phyloP scores from a whole-genome alignment of 2,888 invertebrate genomes.

The Spodoptera exigua region DNA sequence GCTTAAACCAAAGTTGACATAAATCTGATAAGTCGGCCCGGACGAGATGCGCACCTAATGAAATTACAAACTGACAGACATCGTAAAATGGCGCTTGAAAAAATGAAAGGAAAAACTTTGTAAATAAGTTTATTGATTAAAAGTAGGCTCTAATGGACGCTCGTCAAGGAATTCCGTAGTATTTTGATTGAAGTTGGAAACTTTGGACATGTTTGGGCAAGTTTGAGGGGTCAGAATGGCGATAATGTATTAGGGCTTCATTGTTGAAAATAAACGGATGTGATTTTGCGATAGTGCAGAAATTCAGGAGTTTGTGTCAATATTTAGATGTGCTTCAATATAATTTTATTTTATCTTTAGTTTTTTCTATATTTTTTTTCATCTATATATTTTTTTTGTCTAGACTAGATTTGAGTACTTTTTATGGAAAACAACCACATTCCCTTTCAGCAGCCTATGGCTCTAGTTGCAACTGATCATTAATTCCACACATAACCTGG shows the following conservation, averaged over 20 bases:
- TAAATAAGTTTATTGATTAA: conserved; percentile 45
- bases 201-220: conserved; percentile 28
- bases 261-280: conserved; percentile 3
- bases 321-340: not conserved
- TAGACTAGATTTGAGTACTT: too few relatives aligned
- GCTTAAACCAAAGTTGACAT: conserved; percentile 53
- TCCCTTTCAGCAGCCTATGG: too few relatives aligned
- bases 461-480: conserved; percentile 6
- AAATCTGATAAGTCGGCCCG: conserved; percentile 56
- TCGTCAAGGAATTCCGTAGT: conserved; percentile 15
- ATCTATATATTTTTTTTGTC: too few relatives aligned
- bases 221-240: conserved; percentile 14
- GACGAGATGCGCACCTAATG: conserved; percentile 36
- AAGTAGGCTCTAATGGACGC: conserved; percentile 18
- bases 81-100: conserved; percentile 28
- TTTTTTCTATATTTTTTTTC: too few relatives aligned
- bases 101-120: conserved; percentile 30
- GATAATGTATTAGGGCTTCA: conserved; percentile 8
- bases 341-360: not conserved
- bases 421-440: too few relatives aligned
- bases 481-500: conserved; percentile 16
- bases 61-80: conserved; percentile 34
- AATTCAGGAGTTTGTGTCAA: not conserved
- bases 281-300: conserved; percentile 1
- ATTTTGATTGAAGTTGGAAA: conserved; percentile 23